These are phyloP conservation scores for Nannospalax galili DNA, from an alignment of 2,113 vertebrate species.

Conservation along the genomic window DNA sequence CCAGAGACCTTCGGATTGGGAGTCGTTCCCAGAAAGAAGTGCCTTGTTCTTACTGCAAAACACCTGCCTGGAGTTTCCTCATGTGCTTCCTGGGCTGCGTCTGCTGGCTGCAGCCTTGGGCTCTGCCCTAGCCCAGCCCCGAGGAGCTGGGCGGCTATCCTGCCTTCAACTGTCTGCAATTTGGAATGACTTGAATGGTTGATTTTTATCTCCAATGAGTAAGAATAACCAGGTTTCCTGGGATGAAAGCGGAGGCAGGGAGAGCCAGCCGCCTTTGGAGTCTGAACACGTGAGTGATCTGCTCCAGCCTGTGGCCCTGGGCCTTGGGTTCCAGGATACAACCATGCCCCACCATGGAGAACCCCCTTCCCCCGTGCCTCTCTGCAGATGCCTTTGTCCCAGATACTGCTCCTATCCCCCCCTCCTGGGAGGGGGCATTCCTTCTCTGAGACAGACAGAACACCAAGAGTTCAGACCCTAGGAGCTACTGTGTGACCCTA, in stretches of 20 bases:
- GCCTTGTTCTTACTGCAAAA: neutral
- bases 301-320: neutral
- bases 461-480: neutral
- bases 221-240: slow-evolving; percentile 24
- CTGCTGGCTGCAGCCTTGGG: neutral
- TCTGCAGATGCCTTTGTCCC: neutral
- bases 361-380: neutral
- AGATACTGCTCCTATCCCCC: neutral
- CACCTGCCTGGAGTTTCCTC: neutral
- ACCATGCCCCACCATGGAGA: neutral
- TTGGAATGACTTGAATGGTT: neutral
- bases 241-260: slow-evolving; percentile 66
- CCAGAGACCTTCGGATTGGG: neutral
- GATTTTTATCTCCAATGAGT: slow-evolving; percentile 59
- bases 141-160: neutral
- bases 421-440: no score
- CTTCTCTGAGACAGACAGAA: neutral
- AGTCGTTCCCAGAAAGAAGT: neutral
- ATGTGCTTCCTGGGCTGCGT: fast-evolving
- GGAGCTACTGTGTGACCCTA: neutral
- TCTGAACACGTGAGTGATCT: fast-evolving
- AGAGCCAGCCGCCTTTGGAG: neutral
- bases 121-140: neutral
- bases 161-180: neutral
- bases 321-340: neutral